Base-by-base conservation (phyloP, 92 coral and sea anemone genomes). In the Palythoa grandiflora region DNA sequence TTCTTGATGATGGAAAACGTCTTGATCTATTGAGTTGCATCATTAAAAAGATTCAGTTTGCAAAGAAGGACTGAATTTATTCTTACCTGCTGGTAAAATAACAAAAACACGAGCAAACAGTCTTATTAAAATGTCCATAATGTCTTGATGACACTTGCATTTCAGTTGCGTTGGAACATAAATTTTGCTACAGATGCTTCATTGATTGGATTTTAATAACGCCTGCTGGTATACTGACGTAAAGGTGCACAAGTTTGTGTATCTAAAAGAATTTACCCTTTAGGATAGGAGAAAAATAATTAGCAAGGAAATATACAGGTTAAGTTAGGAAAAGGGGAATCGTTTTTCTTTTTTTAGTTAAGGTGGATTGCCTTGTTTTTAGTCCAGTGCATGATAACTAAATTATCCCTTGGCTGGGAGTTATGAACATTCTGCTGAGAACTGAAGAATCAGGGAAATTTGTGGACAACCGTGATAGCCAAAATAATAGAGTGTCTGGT, bases 101-200 rank as follows among this genome's bases (percentile, higher is more conserved):
- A 80, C 54, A 80, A 63, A 61, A 68, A 12, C 85, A 80, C 73
- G n/a, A 61, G 66, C 79, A 79, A 79, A 80, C 17, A n/a, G 73
- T 80, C 14, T 38, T n/a, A 38, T n/a, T 63, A 63, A 63, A 60
- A 15, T 15, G 6, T 13, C 2, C 15, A 8, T 37, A 40, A 35
- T 38, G 2, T 47, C 35, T 38, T 38, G 85, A 80, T 38, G 73
- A 60, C 84, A 35, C 17, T 9, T 36, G 3, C 47, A 9, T 60
- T 80, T 60, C 20, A 60, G 84, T 36, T 79, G 9, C 9, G 52
- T 61, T 19, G 8, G 51, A 7, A 47, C 39, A 9, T 61, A 44
- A 37, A 19, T 2, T 21, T n/a, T 52, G 10, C 38, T 15, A 38
- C 20, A 40, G n/a, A 36, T 70, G 15, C 21, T 20, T 6, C 14